Evolutionary conservation across 2,113 vertebrate species (phyloP), one percentile per base, ranked within the genome.

Genomic region (Solea senegalensis): DNA sequence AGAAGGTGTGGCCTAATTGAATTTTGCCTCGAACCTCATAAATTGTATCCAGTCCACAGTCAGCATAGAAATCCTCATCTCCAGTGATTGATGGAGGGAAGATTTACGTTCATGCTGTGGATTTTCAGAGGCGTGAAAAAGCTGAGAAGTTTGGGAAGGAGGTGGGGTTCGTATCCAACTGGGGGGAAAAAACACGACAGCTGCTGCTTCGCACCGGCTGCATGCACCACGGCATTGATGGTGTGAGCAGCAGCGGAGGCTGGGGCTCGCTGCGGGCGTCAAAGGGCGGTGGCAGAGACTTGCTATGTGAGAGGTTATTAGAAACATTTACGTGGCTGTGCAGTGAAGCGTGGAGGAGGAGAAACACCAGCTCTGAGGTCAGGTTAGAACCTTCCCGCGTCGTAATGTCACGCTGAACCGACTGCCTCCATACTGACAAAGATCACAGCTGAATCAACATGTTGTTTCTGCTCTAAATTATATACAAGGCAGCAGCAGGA

Each of bases 1-100:
- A 75, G 65, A 76, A 77, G 86, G 66, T 81, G 69, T 75, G 56
- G 74, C 74, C 80, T 89, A 88, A 92, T 89, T 89, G 83, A 74
- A 83, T 88, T 90, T 76, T 52, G 56, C 57, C 40, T 72, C 74
- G 86, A 89, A 89, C 89, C 87, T 89, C 72, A 66, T 58, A 78
- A 84, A 89, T 86, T 84, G 84, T 80, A 83, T 83, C 81, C 83
- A 64, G 49, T 81, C 78, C 76, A 80, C 73, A 52, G 82, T 46
- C 11, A 52, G 28, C 46, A 62, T 78, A 54, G 63, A 78, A 87
- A 85, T 73, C 61, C 62, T 66, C n/a, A 5, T 85, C 72, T 76
- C 85, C 70, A 64, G 66, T 61, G 53, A 58, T 54, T 65, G 76
- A 71, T 58, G 66, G 56, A 62, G n/a, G 21, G 14, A 50, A 39